phyloP scores from a whole-genome alignment of 1,140 invertebrate genomes.

The Frieseomelitta varia region DNA sequence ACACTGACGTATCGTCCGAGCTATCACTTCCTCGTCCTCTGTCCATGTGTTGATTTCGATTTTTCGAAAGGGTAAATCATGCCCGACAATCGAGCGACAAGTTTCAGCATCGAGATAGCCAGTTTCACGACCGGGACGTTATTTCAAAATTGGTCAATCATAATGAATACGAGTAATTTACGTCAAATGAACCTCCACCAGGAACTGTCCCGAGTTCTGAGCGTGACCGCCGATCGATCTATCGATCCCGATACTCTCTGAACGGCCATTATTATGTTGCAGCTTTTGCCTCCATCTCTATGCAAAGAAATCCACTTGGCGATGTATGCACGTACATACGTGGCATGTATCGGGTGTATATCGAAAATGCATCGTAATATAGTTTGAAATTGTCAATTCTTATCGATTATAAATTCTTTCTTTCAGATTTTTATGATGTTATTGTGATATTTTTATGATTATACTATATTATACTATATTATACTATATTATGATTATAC shows the following conservation, averaged over 20 bases:
- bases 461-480: too few relatives aligned
- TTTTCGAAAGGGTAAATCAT: background rate
- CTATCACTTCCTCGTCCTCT: background rate
- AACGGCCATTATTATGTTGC: conserved; percentile 41
- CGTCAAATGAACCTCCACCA: conserved; percentile 47
- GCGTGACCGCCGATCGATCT: conserved; percentile 55
- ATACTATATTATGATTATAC: too few relatives aligned
- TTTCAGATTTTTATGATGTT: too few relatives aligned
- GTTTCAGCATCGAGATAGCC: background rate
- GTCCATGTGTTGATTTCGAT: background rate
- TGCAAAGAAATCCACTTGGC: background rate
- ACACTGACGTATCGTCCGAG: background rate
- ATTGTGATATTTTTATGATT: too few relatives aligned
- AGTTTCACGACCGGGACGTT: background rate
- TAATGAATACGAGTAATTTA: conserved; percentile 55
- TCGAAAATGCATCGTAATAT: background rate
- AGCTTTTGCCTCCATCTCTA: background rate
- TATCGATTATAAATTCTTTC: too few relatives aligned
- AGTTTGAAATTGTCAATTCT: too few relatives aligned
- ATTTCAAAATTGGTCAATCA: conserved; percentile 33
- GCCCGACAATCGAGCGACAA: background rate
- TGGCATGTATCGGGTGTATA: background rate
- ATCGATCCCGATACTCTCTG: conserved; percentile 46
- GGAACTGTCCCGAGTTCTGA: conserved; percentile 36
- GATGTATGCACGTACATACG: too few relatives aligned